phyloP scores from a whole-genome alignment of 2,888 invertebrate genomes.

The Lordiphosa andalusiaca region DNA sequence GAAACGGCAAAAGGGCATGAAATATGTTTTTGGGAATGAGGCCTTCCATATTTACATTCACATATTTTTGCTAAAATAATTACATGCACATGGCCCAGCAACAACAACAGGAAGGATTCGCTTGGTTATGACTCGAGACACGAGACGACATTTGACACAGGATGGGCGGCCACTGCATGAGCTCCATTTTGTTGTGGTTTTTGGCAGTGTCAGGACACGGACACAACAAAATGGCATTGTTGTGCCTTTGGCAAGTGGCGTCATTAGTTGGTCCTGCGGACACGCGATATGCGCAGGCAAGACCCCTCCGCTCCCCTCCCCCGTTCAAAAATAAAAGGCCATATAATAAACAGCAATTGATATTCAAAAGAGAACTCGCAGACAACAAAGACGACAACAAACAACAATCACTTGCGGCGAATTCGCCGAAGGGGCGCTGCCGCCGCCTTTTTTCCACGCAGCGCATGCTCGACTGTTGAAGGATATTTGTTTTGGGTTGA shows the following conservation, averaged over 20 bases:
- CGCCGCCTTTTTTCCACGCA: slow-evolving; percentile 5
- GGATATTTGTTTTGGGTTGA: too few relatives aligned
- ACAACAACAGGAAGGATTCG: slow-evolving; percentile 22
- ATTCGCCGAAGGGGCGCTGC: slow-evolving; percentile 45
- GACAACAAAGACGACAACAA: slow-evolving; percentile 27
- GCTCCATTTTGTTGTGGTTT: slow-evolving; percentile 43
- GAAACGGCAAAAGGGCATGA: slow-evolving; percentile 69
- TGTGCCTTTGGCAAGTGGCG: slow-evolving; percentile 44
- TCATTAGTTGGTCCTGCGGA: slow-evolving; percentile 41
- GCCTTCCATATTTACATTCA: slow-evolving; percentile 73
- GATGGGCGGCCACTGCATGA: slow-evolving; percentile 46
- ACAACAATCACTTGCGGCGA: slow-evolving; percentile 30
- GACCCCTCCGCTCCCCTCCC: slow-evolving; percentile 3
- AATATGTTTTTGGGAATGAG: slow-evolving; percentile 53
- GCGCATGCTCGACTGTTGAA: slow-evolving; percentile 58
- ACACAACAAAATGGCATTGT: slow-evolving; percentile 23
- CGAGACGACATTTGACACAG: slow-evolving; percentile 35
- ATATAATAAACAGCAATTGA: slow-evolving; percentile 68
- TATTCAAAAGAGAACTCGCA: slow-evolving; percentile 73
- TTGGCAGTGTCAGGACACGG: slow-evolving; percentile 65
- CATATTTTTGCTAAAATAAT: slow-evolving; percentile 73
- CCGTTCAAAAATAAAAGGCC: slow-evolving; percentile 40
- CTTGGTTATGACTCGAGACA: slow-evolving; percentile 68
- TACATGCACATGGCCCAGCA: slow-evolving; percentile 66
- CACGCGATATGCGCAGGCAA: slow-evolving; percentile 47